Conservation (phyloP, 2,888 invertebrate species). For the Drosophila meridionalis region DNA sequence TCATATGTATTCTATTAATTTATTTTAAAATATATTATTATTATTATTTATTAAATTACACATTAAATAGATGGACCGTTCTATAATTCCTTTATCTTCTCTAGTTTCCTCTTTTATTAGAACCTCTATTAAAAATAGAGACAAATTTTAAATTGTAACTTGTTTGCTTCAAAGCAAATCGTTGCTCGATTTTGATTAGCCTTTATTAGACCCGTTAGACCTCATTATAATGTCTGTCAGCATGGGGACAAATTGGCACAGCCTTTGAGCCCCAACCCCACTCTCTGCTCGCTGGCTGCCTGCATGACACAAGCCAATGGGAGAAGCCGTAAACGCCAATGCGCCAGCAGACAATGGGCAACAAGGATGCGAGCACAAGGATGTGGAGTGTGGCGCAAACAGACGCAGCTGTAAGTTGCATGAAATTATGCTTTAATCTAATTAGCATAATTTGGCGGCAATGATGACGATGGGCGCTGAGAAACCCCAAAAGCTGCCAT, state of each 20-base stretch:
- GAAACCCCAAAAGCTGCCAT: slow-evolving; percentile 21
- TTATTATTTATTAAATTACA: too few species aligned
- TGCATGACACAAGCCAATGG: slow-evolving; percentile 22
- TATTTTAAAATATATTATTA: too few species aligned
- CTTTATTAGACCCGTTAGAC: slow-evolving; percentile 28
- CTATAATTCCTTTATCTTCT: too few species aligned
- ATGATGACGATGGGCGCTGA: slow-evolving; percentile 52
- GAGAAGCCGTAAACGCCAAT: slow-evolving; percentile 26
- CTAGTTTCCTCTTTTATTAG: too few species aligned
- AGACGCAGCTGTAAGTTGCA: slow-evolving; percentile 71
- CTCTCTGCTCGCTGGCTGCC: neutral
- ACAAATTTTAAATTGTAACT: neutral
- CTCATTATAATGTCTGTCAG: slow-evolving; percentile 30
- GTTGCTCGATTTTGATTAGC: slow-evolving; percentile 19
- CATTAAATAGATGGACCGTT: too few species aligned
- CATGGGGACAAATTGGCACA: slow-evolving; percentile 59
- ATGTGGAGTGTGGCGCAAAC: slow-evolving; percentile 23
- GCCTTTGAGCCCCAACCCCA: slow-evolving; percentile 6
- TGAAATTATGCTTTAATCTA: slow-evolving; percentile 82
- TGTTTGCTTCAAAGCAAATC: neutral
- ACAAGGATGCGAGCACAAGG: slow-evolving; percentile 34
- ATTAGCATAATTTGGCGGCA: slow-evolving; percentile 81
- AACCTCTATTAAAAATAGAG: neutral
- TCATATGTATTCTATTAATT: too few species aligned
- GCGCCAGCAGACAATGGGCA: slow-evolving; percentile 23